Conservation (phyloP, 1,140 invertebrate genomes). For the Drosophila tsacasi region DNA sequence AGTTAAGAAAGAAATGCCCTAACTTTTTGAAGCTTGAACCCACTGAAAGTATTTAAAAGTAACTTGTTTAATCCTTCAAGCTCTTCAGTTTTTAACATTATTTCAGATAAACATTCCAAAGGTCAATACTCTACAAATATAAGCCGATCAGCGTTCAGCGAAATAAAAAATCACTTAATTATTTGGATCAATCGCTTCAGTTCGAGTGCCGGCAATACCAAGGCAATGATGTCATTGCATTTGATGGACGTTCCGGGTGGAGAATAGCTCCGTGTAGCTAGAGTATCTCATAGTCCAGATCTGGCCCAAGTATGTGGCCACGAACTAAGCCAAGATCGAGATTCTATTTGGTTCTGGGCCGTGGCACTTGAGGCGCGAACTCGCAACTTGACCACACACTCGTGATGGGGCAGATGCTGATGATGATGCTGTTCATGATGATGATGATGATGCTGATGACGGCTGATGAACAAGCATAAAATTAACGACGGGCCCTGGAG, state of each 20-base stretch:
- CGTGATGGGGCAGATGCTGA: constrained; percentile 8
- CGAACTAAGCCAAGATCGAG: constrained; percentile 36
- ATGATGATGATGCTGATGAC: constrained; percentile 14
- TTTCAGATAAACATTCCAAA: background rate
- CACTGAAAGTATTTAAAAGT: background rate
- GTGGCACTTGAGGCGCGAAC: constrained; percentile 56
- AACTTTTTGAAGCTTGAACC: too few species aligned
- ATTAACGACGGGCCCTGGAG: constrained; percentile 38
- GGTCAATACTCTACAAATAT: constrained; percentile 30
- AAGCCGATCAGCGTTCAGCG: constrained; percentile 44
- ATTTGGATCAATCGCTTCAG: constrained; percentile 53
- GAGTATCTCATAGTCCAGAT: constrained; percentile 37
- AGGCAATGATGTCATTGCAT: constrained; percentile 48
- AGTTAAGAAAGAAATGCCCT: background rate
- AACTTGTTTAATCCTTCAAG: background rate
- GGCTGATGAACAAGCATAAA: constrained; percentile 65
- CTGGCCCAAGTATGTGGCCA: constrained; percentile 49
- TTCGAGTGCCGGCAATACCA: constrained; percentile 42
- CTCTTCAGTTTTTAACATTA: background rate
- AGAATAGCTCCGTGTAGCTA: constrained; percentile 21
- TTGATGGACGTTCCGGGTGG: constrained; percentile 39
- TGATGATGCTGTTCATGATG: background rate
- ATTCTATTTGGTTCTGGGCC: constrained; percentile 46
- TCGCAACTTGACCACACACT: constrained; percentile 61
- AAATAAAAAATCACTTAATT: constrained; percentile 45